Percentiles rank a stretch among this genome's conserved stretches.
Evolutionary conservation across 2,113 vertebrate species (phyloP).

Genomic region (Vireo altiloquus): DNA sequence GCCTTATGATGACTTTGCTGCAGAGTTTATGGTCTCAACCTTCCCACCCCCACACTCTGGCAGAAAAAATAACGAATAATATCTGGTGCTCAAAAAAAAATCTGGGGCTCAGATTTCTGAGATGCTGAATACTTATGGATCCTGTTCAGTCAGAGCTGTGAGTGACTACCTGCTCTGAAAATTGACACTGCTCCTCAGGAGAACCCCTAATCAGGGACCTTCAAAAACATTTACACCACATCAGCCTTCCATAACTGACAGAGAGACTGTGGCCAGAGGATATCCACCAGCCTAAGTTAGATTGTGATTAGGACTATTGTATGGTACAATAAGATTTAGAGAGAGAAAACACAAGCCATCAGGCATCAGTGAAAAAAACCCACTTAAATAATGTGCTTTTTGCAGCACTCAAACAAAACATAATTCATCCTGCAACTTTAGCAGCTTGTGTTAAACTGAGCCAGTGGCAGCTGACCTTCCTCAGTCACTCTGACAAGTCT

Average conservation of each 20-base stretch:
- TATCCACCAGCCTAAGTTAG: neutral
- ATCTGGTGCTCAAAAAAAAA: neutral
- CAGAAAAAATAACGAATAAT: neutral
- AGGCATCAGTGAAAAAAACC: neutral
- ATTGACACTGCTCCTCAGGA: neutral
- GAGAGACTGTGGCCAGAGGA: neutral
- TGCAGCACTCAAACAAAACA: neutral
- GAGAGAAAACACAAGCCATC: neutral
- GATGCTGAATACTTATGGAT: neutral
- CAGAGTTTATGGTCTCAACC: neutral
- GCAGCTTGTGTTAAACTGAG: neutral
- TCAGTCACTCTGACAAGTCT: slow-evolving; percentile 21
- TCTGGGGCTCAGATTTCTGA: neutral
- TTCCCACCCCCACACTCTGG: neutral
- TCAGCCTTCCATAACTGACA: neutral
- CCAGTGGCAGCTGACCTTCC: slow-evolving; percentile 38
- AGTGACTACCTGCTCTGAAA: neutral
- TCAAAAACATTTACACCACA: neutral
- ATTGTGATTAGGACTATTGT: neutral
- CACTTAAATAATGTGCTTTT: neutral
- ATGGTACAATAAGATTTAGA: neutral
- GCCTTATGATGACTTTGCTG: neutral
- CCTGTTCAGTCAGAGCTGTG: neutral
- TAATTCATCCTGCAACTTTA: neutral
- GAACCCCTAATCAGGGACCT: neutral